Conservation (phyloP, 2,113 vertebrate genomes). For the Carettochelys insculpta region DNA sequence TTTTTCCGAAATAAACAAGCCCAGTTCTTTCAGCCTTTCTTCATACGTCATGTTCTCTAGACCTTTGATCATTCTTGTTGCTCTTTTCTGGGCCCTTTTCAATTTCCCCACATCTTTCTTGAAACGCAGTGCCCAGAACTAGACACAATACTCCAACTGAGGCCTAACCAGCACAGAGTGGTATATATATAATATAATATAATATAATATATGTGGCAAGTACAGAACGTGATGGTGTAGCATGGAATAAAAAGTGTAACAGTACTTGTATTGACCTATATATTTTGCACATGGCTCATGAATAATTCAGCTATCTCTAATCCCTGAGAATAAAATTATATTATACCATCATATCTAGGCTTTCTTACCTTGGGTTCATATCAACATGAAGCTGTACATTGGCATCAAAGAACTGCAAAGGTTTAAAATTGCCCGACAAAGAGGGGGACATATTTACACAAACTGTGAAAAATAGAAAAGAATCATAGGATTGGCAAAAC, state of each 20-base stretch:
- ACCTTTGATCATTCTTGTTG: too few species aligned
- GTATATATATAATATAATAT: too few species aligned
- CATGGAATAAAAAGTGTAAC: background rate
- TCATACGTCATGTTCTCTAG: too few species aligned
- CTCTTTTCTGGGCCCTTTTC: too few species aligned
- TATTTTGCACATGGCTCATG: too few species aligned
- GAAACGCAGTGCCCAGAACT: too few species aligned
- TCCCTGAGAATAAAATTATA: background rate
- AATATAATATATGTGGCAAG: background rate
- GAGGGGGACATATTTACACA: constrained; percentile 38
- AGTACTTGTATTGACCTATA: background rate
- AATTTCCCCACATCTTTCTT: too few species aligned
- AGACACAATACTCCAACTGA: too few species aligned
- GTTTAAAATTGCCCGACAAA: constrained; percentile 25
- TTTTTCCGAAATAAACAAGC: too few species aligned
- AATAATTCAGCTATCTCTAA: background rate
- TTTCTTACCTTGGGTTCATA: constrained; percentile 64
- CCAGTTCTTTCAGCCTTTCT: too few species aligned
- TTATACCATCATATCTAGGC: background rate
- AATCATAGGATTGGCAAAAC: background rate
- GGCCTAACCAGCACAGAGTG: too few species aligned
- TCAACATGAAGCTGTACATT: constrained; percentile 49
- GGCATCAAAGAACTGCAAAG: constrained; percentile 50
- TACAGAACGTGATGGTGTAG: background rate
- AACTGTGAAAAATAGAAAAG: constrained; percentile 60